Conservation (phyloP, 1,140 invertebrate genomes). For the Aphaenogaster ashmeadi region DNA sequence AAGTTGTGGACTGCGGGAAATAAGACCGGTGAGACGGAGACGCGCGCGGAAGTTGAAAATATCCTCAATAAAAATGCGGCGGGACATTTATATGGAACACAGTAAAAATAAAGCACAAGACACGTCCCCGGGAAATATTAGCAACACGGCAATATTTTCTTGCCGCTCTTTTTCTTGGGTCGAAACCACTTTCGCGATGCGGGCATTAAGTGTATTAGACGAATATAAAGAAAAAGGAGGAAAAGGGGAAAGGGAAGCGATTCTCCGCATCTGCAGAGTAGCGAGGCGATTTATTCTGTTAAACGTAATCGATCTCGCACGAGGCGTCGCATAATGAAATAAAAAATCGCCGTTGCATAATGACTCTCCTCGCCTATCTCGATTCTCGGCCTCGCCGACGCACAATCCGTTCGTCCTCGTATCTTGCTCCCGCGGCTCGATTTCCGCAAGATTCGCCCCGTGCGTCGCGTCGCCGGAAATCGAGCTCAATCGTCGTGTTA, state of each 20-base stretch:
- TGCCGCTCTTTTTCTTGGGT: not conserved
- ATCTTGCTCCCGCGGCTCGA: not conserved
- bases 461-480: slow-evolving; percentile 51
- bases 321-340: not conserved
- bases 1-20: not conserved
- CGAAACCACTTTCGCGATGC: not conserved
- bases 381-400: not conserved
- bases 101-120: not conserved
- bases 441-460: slow-evolving; percentile 24
- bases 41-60: not conserved
- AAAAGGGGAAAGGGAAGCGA: too few species aligned
- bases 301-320: slow-evolving; percentile 6
- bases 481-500: not conserved
- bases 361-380: slow-evolving; percentile 10
- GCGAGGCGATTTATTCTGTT: not conserved
- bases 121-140: not conserved
- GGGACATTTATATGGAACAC: not conserved
- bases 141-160: slow-evolving; percentile 3
- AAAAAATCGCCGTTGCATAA: not conserved
- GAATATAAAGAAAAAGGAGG: not conserved
- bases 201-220: not conserved
- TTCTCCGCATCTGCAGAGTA: not conserved
- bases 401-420: not conserved
- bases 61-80: not conserved
- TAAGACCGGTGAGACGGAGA: not conserved